A percentile compares a stretch with the other conserved stretches of the same genome.
Evolutionary conservation across 1,140 invertebrate genomes (phyloP).

Genomic region (Orius laevigatus): DNA sequence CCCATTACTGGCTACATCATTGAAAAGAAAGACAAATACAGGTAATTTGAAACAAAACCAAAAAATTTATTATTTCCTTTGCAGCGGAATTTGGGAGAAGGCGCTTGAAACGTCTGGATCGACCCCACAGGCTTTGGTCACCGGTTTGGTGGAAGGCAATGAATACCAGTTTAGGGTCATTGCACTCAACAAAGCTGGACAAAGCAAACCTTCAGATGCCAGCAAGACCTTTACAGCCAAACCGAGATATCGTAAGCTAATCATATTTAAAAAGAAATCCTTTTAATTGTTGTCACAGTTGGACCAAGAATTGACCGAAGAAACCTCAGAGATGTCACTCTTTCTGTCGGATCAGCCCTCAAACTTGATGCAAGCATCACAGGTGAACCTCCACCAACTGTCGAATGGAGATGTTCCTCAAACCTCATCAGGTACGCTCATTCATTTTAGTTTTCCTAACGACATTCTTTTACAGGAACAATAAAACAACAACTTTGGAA

Average conservation of each 20-base stretch:
- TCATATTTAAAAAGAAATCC: no score
- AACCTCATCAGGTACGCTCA: slow-evolving; percentile 9
- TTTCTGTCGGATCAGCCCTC: slow-evolving; percentile 82
- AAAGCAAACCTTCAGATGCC: slow-evolving; percentile 70
- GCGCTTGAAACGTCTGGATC: slow-evolving; percentile 60
- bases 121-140: slow-evolving; percentile 53
- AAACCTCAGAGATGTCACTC: slow-evolving; percentile 69
- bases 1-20: slow-evolving; percentile 89
- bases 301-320: slow-evolving; percentile 90
- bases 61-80: slow-evolving; percentile 4
- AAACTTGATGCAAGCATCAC: slow-evolving; percentile 82
- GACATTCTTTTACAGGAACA: slow-evolving; percentile 12
- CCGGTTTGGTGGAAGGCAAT: slow-evolving; percentile 85
- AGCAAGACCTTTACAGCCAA: slow-evolving; percentile 84
- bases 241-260: slow-evolving; percentile 56
- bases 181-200: slow-evolving; percentile 87
- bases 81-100: slow-evolving; percentile 76
- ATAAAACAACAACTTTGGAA: slow-evolving; percentile 37
- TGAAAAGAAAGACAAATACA: slow-evolving; percentile 93
- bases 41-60: slow-evolving; percentile 20
- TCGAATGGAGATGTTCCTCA: slow-evolving; percentile 60
- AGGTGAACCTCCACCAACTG: slow-evolving; percentile 78
- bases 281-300: slow-evolving; percentile 33
- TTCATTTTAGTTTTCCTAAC: not conserved
- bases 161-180: slow-evolving; percentile 98